These are phyloP conservation scores for Eupeodes luniger DNA, from an alignment of 2,888 invertebrate genomes.

Conservation along the genomic window DNA sequence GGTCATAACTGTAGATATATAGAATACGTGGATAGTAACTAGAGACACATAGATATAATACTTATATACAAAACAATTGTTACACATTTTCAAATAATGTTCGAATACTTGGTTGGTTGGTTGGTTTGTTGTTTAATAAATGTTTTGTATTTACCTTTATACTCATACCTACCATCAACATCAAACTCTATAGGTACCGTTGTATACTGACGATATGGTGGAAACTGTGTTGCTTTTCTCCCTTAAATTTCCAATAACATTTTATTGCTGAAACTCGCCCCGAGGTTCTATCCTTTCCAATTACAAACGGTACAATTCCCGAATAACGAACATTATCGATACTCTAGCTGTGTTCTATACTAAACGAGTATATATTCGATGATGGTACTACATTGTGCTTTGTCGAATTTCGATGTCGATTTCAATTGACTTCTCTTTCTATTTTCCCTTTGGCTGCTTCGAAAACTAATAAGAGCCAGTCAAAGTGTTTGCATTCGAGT, in stretches of 20 bases:
- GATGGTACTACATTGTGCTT: conserved; percentile 1
- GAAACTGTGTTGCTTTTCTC: conserved; percentile 57
- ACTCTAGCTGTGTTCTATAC: conserved; percentile 30
- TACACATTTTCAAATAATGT: conserved; percentile 7
- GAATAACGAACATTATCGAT: conserved; percentile 73
- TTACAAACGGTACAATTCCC: conserved; percentile 73
- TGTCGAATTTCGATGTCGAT: conserved; percentile 69
- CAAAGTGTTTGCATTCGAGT: conserved; percentile 65
- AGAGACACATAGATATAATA: not conserved
- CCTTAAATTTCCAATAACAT: conserved; percentile 73
- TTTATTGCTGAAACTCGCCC: conserved; percentile 73
- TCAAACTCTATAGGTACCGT: not conserved
- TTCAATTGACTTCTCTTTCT: conserved; percentile 69
- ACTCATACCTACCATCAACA: not conserved
- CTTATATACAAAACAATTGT: conserved; percentile 16
- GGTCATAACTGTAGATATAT: no score
- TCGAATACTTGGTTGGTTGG: not conserved
- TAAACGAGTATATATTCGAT: not conserved
- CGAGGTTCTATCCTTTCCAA: conserved; percentile 73
- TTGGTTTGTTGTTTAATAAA: conserved; percentile 45
- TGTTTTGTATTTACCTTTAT: conserved; percentile 61
- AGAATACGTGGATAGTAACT: no score
- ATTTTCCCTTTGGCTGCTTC: conserved; percentile 74
- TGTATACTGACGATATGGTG: not conserved
- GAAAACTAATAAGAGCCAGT: conserved; percentile 74